These are phyloP conservation scores for Empidonax alnorum DNA, from an alignment of 2,113 vertebrate genomes.

Conservation along the genomic window DNA sequence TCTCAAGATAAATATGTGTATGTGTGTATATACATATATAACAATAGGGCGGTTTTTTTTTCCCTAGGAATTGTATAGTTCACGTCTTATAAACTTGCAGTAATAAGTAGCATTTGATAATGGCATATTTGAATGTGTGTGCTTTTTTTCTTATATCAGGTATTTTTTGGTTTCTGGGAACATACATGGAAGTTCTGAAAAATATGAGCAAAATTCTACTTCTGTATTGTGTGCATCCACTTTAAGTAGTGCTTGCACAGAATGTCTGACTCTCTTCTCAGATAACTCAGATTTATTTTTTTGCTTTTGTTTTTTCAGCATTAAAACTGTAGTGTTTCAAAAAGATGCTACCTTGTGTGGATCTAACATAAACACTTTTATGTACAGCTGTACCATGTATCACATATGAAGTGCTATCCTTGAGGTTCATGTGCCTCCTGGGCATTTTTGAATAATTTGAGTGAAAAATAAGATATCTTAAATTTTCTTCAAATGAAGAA, in stretches of 20 bases:
- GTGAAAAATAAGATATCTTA: background rate
- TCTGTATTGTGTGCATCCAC: background rate
- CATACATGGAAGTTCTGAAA: background rate
- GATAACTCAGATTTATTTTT: background rate
- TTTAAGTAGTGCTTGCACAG: background rate
- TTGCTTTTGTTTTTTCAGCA: background rate
- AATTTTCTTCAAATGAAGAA: background rate
- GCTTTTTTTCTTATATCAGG: background rate
- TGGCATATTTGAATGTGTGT: background rate
- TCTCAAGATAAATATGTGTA: background rate
- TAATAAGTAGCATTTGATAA: background rate
- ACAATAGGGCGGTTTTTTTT: accelerated
- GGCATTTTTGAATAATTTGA: background rate
- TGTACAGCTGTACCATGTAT: background rate
- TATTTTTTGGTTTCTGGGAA: background rate
- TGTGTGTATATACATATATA: background rate
- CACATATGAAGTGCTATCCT: background rate
- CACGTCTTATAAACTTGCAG: background rate
- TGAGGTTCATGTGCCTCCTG: background rate
- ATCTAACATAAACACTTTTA: background rate
- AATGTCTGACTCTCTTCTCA: background rate
- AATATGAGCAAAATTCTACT: background rate
- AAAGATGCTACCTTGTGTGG: background rate
- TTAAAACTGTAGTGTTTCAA: background rate
- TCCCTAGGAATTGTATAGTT: background rate